Conservation (phyloP, 2,113 vertebrate species). For the Hippocampus guttulatus region DNA sequence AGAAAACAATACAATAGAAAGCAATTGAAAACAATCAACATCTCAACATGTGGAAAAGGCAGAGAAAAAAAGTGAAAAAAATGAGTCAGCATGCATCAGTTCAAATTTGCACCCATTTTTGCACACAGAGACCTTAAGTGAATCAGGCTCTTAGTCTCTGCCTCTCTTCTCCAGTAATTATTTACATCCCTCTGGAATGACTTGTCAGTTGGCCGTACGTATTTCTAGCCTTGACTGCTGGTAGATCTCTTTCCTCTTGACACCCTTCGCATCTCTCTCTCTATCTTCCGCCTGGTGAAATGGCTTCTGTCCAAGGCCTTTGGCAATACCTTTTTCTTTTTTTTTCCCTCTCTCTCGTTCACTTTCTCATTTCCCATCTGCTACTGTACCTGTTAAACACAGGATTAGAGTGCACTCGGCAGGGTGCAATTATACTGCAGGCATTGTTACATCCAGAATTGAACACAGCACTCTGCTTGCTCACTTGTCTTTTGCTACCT, state of each 20-base stretch:
- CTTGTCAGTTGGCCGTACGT: conserved; percentile 25
- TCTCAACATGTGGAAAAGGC: too few species aligned
- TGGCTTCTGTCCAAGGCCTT: conserved; percentile 43
- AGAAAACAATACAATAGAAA: too few species aligned
- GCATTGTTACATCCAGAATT: conserved; percentile 44
- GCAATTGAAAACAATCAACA: too few species aligned
- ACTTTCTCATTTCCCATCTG: conserved; percentile 22
- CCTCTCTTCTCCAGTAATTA: conserved; percentile 40
- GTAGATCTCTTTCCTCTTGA: conserved; percentile 32
- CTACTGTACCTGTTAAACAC: conserved; percentile 58
- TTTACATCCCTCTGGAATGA: conserved; percentile 34
- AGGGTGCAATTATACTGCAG: conserved; percentile 50
- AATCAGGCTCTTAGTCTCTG: conserved; percentile 12
- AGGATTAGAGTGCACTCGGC: conserved; percentile 59
- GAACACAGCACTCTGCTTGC: conserved; percentile 46
- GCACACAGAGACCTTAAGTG: neutral
- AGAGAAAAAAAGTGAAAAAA: too few species aligned
- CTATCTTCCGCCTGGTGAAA: conserved; percentile 21
- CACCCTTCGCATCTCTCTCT: conserved; percentile 35
- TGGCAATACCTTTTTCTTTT: conserved; percentile 30
- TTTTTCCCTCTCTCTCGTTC: neutral
- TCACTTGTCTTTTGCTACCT: conserved; percentile 42
- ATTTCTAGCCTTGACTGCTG: conserved; percentile 37
- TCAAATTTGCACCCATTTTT: neutral
- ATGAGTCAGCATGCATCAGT: neutral